A percentile compares a stretch with the other conserved stretches of the same genome.
phyloP scores from a whole-genome alignment of 2,888 invertebrate species.

The Noctua janthe region DNA sequence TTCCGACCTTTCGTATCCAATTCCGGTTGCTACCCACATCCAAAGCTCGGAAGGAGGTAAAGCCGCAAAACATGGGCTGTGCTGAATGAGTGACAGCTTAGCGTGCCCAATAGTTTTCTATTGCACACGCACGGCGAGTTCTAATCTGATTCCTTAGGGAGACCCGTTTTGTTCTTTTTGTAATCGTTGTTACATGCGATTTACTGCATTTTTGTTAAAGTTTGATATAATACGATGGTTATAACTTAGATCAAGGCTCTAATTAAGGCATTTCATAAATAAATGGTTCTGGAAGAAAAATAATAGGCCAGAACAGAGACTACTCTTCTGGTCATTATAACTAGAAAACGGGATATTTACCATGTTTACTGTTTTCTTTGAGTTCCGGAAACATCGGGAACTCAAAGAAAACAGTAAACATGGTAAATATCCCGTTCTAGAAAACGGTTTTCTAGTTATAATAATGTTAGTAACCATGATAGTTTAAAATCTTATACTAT shows the following conservation, averaged over 20 bases:
- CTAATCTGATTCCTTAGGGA: constrained; percentile 52
- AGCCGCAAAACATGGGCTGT: constrained; percentile 52
- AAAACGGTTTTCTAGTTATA: too few relatives aligned
- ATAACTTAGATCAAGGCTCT: too few relatives aligned
- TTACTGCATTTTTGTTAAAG: constrained; percentile 7
- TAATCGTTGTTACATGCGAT: constrained; percentile 43
- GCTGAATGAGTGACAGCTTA: constrained; percentile 57
- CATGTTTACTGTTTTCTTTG: too few relatives aligned
- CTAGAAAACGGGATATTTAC: too few relatives aligned
- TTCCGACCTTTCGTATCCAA: constrained; percentile 56
- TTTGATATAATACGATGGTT: neutral
- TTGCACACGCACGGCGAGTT: constrained; percentile 60
- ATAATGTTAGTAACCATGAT: too few relatives aligned
- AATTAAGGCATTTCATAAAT: neutral
- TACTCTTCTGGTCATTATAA: too few relatives aligned
- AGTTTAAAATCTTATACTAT: too few relatives aligned
- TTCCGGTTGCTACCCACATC: constrained; percentile 48
- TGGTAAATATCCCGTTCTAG: too few relatives aligned
- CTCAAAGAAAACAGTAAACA: too few relatives aligned
- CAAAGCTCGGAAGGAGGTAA: constrained; percentile 34
- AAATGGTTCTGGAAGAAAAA: too few relatives aligned
- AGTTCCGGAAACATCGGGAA: too few relatives aligned
- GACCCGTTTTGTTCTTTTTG: constrained; percentile 27
- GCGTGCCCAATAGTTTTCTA: constrained; percentile 61
- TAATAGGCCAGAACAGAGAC: too few relatives aligned